These are phyloP conservation scores for Perithous albicinctus DNA, from an alignment of 2,888 invertebrate genomes.

Conservation along the genomic window DNA sequence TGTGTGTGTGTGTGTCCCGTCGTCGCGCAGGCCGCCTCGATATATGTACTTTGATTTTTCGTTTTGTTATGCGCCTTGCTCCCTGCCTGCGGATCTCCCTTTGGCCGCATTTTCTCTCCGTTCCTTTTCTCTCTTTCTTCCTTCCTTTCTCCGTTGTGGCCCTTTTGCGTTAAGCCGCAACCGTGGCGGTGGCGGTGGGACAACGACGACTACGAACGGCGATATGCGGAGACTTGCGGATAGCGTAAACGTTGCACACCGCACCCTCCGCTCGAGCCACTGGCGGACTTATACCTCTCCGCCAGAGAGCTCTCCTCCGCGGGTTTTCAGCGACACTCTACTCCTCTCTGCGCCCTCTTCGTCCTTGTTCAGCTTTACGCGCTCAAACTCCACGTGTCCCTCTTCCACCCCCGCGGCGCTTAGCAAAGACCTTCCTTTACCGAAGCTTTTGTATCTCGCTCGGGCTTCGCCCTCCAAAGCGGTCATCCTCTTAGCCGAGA, in stretches of 20 bases:
- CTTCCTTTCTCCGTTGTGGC: constrained; percentile 66
- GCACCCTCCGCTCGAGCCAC: constrained; percentile 50
- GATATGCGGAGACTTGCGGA: constrained; percentile 73
- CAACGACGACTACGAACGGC: constrained; percentile 73
- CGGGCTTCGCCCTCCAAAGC: constrained; percentile 43
- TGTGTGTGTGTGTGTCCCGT: constrained; percentile 76
- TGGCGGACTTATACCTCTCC: constrained; percentile 53
- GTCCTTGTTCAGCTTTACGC: constrained; percentile 43
- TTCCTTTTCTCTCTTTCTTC: constrained; percentile 71
- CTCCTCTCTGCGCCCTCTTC: constrained; percentile 53
- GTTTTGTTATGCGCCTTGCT: constrained; percentile 79
- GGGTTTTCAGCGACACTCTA: constrained; percentile 25
- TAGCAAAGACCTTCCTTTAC: constrained; percentile 8
- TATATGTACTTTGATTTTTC: constrained; percentile 81
- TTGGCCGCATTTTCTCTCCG: constrained; percentile 74
- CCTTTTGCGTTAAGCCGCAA: constrained; percentile 83
- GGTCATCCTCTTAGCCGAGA: constrained; percentile 38
- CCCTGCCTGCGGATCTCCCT: constrained; percentile 79
- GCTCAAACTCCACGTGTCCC: constrained; percentile 21
- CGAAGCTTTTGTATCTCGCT: constrained; percentile 32
- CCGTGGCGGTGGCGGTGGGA: constrained; percentile 78
- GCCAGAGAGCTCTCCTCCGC: constrained; percentile 42
- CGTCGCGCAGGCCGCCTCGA: constrained; percentile 76
- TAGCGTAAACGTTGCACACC: constrained; percentile 78
- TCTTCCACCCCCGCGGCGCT: constrained; percentile 43